A percentile compares a stretch with the other conserved stretches of the same genome.
These are phyloP conservation scores for Parauchenoglanis ngamensis DNA, from an alignment of 2,797 vertebrate genomes.

Conservation along the genomic window DNA sequence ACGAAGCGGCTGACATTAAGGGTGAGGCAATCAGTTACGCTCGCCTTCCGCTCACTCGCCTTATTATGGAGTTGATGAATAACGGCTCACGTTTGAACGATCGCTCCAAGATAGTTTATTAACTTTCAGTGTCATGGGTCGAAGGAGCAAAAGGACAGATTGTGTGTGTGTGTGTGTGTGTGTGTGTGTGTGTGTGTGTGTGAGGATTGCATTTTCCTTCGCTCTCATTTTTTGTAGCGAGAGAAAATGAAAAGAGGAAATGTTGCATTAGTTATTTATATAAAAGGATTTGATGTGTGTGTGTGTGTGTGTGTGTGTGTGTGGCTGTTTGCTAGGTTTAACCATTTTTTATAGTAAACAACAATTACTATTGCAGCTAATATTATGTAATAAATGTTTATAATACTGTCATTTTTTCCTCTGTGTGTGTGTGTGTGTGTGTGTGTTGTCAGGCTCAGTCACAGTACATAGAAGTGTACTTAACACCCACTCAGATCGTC, in stretches of 20 bases:
- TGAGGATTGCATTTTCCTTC: not conserved
- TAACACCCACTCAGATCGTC: constrained; percentile 3
- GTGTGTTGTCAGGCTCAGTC: constrained; percentile 7
- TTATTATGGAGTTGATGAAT: constrained; percentile 30
- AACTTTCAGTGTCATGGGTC: constrained; percentile 52
- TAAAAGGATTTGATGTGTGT: not conserved
- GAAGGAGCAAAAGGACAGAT: constrained; percentile 43
- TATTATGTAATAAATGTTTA: not conserved
- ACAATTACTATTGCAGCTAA: not conserved
- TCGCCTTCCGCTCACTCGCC: not conserved
- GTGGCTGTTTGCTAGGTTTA: not conserved
- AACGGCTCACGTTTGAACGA: not conserved
- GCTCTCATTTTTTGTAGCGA: not conserved
- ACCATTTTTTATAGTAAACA: not conserved
- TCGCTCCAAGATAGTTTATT: constrained; percentile 54
- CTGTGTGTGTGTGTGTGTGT: not conserved
- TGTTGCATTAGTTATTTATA: constrained; percentile 9
- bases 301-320: constrained; percentile 16
- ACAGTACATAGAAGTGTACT: constrained; percentile 16
- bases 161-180: constrained; percentile 13
- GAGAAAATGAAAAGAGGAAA: constrained; percentile 21
- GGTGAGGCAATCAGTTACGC: constrained; percentile 13
- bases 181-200: not conserved
- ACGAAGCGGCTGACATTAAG: constrained; percentile 8
- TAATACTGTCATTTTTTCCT: not conserved